Base-by-base conservation (phyloP, 92 coral and sea anemone genomes). In the Epizoanthus stellaris region DNA sequence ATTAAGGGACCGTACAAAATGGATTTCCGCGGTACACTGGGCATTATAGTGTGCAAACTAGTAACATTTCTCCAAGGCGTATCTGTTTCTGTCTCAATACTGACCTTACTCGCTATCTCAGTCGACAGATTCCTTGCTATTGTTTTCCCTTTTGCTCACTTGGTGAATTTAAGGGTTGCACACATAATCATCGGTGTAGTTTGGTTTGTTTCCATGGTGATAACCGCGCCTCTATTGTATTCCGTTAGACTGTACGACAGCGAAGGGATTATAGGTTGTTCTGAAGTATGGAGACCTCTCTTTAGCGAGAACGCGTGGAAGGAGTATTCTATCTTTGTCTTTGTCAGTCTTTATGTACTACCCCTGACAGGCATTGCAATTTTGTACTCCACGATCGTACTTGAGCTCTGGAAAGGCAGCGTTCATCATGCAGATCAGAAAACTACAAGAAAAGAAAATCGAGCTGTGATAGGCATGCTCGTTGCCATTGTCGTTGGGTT, bases 171-270 rank as follows among this genome's bases (percentile, higher is more conserved):
- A 79, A 62, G 58, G 59, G 83, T 63, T 40, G 57, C 83, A 79
- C 83, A 61, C 59, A 43, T 64, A 10, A 63, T 79, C 36, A 63
- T 61, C 49, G 72, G 59, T 20, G 57, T 10, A 19, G 65, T 79
- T 7, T 79, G 83, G 83, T 62, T 79, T 8, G 72, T 79, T 79
- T 79, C 83, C 25, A 79, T 79, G 83, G 83, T 20, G 39, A 79
- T 63, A 79, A 21, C 83, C 63, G 67, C 83, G 6, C 83, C 83
- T 6, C 83, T 79, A 10, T 14, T 79, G 12, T 79, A 79, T 13
- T 79, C 83, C 11, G 83, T 79, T 23, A 79, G 71, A 70, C 72
- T 79, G 40, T 63, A 79, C 36, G 83, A 79, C 45, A 43, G 72
- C 3, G 72, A 25, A 34, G 72, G 83, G 6, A 21, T 62, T 45